Conservation (phyloP, 1,140 invertebrate genomes). For the Psix sp. region DNA sequence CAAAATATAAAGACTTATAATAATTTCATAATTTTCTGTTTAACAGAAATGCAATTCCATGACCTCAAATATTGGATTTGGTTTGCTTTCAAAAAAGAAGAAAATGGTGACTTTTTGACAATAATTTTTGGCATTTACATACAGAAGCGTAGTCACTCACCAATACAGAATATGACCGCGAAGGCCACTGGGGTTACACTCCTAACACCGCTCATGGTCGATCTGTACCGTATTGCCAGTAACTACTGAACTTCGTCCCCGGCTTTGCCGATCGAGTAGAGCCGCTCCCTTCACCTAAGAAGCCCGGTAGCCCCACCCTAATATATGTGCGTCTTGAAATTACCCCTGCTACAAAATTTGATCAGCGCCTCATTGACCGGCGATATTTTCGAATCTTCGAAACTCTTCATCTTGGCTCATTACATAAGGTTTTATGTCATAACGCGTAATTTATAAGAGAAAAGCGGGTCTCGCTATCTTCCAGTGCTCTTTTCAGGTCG, state of each 20-base stretch:
- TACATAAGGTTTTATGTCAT: too few relatives aligned
- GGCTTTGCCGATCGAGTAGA: conserved; percentile 46
- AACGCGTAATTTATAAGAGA: too few relatives aligned
- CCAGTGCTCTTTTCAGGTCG: too few relatives aligned
- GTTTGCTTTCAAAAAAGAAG: background rate
- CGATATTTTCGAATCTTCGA: conserved; percentile 7
- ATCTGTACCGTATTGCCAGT: conserved; percentile 67
- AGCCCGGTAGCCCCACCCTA: conserved; percentile 57
- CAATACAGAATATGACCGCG: conserved; percentile 55
- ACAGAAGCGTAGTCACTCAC: conserved; percentile 49
- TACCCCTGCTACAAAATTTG: conserved; percentile 54
- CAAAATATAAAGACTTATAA: too few relatives aligned
- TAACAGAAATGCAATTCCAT: too few relatives aligned
- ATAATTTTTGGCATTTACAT: conserved; percentile 4
- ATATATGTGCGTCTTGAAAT: conserved; percentile 54
- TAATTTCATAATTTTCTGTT: too few relatives aligned
- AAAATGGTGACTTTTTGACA: background rate
- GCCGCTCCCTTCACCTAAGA: conserved; percentile 61
- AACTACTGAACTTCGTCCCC: conserved; percentile 71
- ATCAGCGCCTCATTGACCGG: conserved; percentile 46
- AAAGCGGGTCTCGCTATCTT: too few relatives aligned
- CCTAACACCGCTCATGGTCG: conserved; percentile 68
- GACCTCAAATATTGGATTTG: background rate
- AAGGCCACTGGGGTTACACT: conserved; percentile 67
- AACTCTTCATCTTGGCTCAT: background rate